A percentile compares a stretch with the other conserved stretches of the same genome.
phyloP scores from a whole-genome alignment of 2,797 vertebrate genomes.

The Arctocebus calabarensis region DNA sequence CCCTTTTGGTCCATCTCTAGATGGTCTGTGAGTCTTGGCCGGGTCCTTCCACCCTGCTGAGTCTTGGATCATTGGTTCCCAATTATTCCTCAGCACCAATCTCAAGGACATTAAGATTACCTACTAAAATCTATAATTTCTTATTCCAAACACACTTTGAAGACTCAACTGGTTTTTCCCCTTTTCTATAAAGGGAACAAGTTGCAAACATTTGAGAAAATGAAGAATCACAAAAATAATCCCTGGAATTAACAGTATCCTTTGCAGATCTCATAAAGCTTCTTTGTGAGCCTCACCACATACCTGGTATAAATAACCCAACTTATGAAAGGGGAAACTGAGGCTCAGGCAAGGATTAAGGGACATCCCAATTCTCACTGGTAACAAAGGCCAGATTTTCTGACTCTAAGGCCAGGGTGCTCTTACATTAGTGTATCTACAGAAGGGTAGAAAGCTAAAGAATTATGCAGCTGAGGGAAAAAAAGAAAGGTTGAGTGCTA shows the following conservation, averaged over 20 bases:
- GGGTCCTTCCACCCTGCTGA: neutral
- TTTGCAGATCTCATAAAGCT: neutral
- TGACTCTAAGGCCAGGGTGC: neutral
- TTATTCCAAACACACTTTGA: neutral
- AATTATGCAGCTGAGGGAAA: too few species aligned
- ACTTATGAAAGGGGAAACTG: neutral
- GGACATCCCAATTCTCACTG: neutral
- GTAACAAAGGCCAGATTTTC: neutral
- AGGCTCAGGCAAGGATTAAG: neutral
- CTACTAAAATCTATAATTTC: neutral
- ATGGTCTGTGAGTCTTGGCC: neutral
- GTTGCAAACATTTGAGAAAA: neutral
- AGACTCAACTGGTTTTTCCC: neutral
- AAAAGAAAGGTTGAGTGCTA: neutral
- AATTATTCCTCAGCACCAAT: neutral
- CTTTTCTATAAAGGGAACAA: constrained; percentile 5
- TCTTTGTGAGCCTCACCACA: neutral
- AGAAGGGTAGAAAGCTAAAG: neutral
- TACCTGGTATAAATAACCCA: neutral
- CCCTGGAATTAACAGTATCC: neutral
- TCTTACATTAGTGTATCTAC: neutral
- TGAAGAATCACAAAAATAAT: neutral
- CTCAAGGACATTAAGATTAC: neutral
- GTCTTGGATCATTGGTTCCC: neutral
- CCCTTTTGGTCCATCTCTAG: neutral